Conservation (phyloP, 2,888 invertebrate genomes). For the Antheraea yamamai region DNA sequence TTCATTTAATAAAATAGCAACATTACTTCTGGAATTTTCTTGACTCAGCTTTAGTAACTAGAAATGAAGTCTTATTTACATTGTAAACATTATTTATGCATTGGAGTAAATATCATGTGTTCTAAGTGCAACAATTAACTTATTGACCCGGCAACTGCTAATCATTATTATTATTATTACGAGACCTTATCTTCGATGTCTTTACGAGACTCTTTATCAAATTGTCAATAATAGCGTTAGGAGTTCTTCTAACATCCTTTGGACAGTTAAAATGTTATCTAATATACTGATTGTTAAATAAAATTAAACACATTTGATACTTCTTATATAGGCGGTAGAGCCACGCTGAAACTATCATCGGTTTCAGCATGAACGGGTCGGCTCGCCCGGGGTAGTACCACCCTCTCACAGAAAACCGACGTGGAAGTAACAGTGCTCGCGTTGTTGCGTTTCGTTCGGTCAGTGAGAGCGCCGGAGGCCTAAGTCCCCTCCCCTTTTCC, state of each 20-base stretch:
- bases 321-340: neutral
- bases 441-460: no score
- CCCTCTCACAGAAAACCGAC: no score
- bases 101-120: slow-evolving; percentile 38
- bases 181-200: slow-evolving; percentile 49
- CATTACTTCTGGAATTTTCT: slow-evolving; percentile 25
- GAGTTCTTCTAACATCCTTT: slow-evolving; percentile 23
- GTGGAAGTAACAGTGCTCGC: no score
- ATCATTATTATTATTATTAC: slow-evolving; percentile 44
- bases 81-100: slow-evolving; percentile 35
- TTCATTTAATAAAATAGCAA: neutral
- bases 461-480: no score
- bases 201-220: slow-evolving; percentile 51
- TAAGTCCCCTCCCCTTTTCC: no score
- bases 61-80: slow-evolving; percentile 24
- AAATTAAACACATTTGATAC: neutral
- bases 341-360: no score
- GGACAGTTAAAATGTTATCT: neutral
- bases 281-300: neutral
- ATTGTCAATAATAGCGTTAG: slow-evolving; percentile 37
- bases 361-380: no score
- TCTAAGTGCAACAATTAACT: slow-evolving; percentile 59
- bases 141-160: slow-evolving; percentile 64
- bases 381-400: no score
- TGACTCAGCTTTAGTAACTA: slow-evolving; percentile 1